phyloP scores from a whole-genome alignment of 2,113 vertebrate species.

The Carassius gibelio region DNA sequence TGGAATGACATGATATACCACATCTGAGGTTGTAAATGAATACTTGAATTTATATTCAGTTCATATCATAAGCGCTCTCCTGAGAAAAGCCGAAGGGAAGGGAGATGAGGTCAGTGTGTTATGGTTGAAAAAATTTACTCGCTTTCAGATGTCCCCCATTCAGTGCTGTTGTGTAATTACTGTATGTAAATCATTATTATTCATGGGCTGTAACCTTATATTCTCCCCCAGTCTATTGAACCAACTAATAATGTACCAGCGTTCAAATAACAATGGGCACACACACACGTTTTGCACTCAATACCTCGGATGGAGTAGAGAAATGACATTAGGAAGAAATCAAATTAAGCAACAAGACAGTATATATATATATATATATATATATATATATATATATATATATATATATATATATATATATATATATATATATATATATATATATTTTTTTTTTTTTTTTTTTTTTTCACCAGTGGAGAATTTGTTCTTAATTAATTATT shows the following conservation, averaged over 20 bases:
- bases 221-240: slow-evolving; percentile 9
- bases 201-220: slow-evolving; percentile 22
- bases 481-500: background rate
- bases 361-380: too few species aligned
- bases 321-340: background rate
- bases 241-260: background rate
- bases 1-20: background rate
- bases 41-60: slow-evolving; percentile 57
- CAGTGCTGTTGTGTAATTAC: slow-evolving; percentile 52
- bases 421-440: too few species aligned
- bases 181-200: slow-evolving; percentile 53
- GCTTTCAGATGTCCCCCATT: slow-evolving; percentile 39
- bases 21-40: background rate
- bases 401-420: too few species aligned
- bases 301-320: background rate
- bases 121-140: slow-evolving; percentile 42
- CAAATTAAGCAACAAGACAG: background rate
- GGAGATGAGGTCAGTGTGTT: slow-evolving; percentile 54
- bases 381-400: too few species aligned
- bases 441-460: too few species aligned
- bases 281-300: background rate
- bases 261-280: background rate
- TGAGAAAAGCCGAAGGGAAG: background rate
- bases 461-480: background rate
- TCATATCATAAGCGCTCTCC: slow-evolving; percentile 30